A percentile compares a stretch with the other conserved stretches of the same genome.
Conservation (phyloP, 2,888 invertebrate genomes). For the Saturnia pavonia region DNA sequence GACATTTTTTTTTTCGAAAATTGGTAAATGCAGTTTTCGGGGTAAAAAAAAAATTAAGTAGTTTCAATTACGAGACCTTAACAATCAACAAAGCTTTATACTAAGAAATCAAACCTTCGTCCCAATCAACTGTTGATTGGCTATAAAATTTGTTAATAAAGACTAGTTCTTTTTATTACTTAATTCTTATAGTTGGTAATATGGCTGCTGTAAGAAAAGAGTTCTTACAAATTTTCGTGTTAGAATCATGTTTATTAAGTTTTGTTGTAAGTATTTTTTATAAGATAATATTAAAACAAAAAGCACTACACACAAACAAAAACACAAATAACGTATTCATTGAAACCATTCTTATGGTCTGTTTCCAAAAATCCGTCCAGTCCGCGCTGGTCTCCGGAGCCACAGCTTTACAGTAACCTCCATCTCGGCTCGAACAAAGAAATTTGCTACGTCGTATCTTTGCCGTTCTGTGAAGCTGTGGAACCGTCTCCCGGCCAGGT, state of each 20-base stretch:
- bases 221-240: conserved; percentile 14
- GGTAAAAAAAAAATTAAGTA: neutral
- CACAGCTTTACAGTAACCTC: too few relatives aligned
- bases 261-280: conserved; percentile 42
- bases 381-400: too few relatives aligned
- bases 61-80: neutral
- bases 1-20: neutral
- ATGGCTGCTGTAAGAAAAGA: conserved; percentile 14
- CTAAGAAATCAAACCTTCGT: neutral
- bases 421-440: too few relatives aligned
- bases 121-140: conserved; percentile 25
- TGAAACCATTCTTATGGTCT: too few relatives aligned
- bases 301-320: too few relatives aligned
- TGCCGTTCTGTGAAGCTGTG: too few relatives aligned
- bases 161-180: neutral
- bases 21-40: neutral
- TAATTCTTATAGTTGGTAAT: conserved; percentile 1
- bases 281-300: neutral
- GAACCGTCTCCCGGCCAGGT: too few relatives aligned
- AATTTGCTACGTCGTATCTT: too few relatives aligned
- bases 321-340: too few relatives aligned
- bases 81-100: conserved; percentile 1
- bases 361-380: too few relatives aligned
- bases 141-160: conserved; percentile 25
- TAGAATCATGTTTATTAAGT: conserved; percentile 35